A percentile compares a stretch with the other conserved stretches of the same genome.
Evolutionary conservation across 2,888 invertebrate genomes (phyloP).

Genomic region (Melieria crassipennis): DNA sequence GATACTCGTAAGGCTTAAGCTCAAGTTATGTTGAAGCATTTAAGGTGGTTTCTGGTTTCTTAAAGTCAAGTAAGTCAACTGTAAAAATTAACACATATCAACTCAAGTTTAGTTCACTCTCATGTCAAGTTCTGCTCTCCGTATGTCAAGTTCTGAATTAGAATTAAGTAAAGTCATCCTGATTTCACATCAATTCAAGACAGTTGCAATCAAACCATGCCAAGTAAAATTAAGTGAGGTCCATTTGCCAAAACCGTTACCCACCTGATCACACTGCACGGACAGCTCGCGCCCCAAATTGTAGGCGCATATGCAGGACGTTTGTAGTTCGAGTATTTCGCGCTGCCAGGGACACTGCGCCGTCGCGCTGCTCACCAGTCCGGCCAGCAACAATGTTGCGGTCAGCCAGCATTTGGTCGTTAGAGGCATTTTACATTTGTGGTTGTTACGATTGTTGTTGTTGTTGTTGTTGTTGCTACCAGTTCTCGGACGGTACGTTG

Average conservation of each 20-base stretch:
- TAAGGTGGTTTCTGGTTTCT: no score
- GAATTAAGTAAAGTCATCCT: neutral
- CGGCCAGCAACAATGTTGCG: slow-evolving; percentile 19
- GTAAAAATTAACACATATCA: no score
- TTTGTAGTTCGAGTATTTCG: slow-evolving; percentile 78
- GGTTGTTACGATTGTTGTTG: neutral
- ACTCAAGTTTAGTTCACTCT: no score
- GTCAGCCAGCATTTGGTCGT: neutral
- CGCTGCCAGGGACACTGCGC: slow-evolving; percentile 89
- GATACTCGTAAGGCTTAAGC: no score
- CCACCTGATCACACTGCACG: slow-evolving; percentile 87
- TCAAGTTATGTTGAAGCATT: no score
- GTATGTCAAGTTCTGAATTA: no score
- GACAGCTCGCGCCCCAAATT: slow-evolving; percentile 86
- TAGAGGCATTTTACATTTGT: slow-evolving; percentile 17
- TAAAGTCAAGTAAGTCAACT: no score
- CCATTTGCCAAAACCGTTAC: slow-evolving; percentile 4
- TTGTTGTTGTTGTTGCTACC: no score
- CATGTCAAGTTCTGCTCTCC: no score
- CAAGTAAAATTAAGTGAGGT: neutral
- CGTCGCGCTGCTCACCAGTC: slow-evolving; percentile 35
- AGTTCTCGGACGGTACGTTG: no score
- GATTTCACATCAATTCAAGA: neutral
- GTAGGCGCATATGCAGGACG: slow-evolving; percentile 88
- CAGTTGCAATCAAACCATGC: neutral